Evolutionary conservation across 1,140 invertebrate species (phyloP).

Genomic region (Saccostrea cuccullata): DNA sequence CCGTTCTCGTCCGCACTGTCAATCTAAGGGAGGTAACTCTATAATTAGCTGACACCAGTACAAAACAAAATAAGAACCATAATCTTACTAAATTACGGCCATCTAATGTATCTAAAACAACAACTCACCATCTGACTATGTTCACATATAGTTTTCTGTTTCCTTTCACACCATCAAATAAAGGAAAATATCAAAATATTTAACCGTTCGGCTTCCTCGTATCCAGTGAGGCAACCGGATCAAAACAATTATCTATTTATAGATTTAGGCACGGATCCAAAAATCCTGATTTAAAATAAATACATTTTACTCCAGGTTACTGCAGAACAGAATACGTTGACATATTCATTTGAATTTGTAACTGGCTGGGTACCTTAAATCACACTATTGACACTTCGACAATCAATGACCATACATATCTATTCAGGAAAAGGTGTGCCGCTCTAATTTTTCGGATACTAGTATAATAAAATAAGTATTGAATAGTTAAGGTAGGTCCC

Average conservation of each 20-base stretch:
- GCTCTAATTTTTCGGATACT: too few relatives aligned
- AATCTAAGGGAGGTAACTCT: slow-evolving; percentile 1
- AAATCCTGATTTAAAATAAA: background rate
- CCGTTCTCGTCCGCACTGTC: background rate
- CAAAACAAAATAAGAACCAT: background rate
- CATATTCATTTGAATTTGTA: too few relatives aligned
- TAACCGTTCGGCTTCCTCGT: background rate
- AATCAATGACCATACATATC: too few relatives aligned
- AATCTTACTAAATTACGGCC: background rate
- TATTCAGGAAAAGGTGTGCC: too few relatives aligned
- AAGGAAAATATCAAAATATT: too few relatives aligned
- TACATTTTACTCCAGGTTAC: too few relatives aligned
- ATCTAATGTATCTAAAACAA: background rate
- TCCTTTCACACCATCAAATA: background rate
- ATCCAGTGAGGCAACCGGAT: background rate
- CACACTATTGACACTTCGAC: too few relatives aligned
- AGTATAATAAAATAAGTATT: too few relatives aligned
- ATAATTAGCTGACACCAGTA: background rate
- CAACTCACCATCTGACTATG: background rate
- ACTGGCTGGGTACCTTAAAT: too few relatives aligned
- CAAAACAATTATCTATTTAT: slow-evolving; percentile 2
- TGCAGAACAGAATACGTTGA: too few relatives aligned
- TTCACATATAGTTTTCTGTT: background rate
- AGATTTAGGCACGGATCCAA: slow-evolving; percentile 1
- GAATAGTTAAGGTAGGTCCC: too few relatives aligned